phyloP scores from a whole-genome alignment of 2,888 invertebrate species.

The Busseola fusca region DNA sequence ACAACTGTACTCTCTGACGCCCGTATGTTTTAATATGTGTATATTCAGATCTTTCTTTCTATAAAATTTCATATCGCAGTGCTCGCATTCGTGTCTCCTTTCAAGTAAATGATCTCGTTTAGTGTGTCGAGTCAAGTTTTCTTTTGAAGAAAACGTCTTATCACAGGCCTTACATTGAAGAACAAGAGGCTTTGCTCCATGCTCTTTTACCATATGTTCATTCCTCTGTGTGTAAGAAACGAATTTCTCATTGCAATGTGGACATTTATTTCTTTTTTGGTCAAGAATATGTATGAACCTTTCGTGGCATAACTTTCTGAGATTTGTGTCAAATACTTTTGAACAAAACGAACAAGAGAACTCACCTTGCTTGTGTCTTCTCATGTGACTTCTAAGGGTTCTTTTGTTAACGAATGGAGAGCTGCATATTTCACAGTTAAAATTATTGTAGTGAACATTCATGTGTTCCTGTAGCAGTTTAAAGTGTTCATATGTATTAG shows the following conservation, averaged over 20 bases:
- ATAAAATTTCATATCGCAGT: conserved; percentile 52
- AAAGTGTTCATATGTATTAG: conserved; percentile 46
- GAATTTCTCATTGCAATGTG: conserved; percentile 49
- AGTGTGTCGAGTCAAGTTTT: conserved; percentile 42
- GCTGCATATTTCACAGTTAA: conserved; percentile 60
- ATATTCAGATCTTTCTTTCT: conserved; percentile 22
- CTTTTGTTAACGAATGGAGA: conserved; percentile 77
- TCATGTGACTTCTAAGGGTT: conserved; percentile 38
- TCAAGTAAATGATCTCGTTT: conserved; percentile 57
- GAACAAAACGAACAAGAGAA: conserved; percentile 49
- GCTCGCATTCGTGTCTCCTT: conserved; percentile 39
- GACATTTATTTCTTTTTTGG: conserved; percentile 53
- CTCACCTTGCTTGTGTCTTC: conserved; percentile 50
- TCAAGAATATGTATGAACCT: conserved; percentile 44
- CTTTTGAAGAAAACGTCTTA: conserved; percentile 40
- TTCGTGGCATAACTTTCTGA: conserved; percentile 52
- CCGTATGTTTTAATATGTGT: conserved; percentile 54
- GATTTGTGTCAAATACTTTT: conserved; percentile 50
- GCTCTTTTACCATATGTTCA: conserved; percentile 49
- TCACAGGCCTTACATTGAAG: conserved; percentile 56
- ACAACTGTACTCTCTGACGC: conserved; percentile 30
- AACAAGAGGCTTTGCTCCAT: conserved; percentile 35
- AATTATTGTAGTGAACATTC: conserved; percentile 57
- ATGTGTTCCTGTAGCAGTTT: conserved; percentile 58
- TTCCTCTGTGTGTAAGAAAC: conserved; percentile 37